Base-by-base conservation (phyloP, 2,113 vertebrate species). In the Psettodes erumei region DNA sequence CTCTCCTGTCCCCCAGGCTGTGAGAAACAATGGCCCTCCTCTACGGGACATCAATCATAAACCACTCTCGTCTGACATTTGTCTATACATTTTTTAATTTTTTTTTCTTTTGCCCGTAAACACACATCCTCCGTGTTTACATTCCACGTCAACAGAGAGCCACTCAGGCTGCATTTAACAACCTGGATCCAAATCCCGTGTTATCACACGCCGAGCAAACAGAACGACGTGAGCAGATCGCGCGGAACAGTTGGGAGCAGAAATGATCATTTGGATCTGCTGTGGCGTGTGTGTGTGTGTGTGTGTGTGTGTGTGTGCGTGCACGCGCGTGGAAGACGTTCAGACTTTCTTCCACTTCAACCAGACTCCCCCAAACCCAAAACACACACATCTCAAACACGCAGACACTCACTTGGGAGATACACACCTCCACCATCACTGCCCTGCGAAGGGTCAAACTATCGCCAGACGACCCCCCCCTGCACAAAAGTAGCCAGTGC, bases 11-110 rank as follows among this genome's bases (percentile, higher is more conserved):
- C 83, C 82, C 64, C 38, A 65, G 86, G 73, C 83, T 82, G 82
- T 42, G 79, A 76, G 86, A 90, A 89, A 91, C 91, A 92, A 91
- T 90, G 89, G 83, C 78, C 80, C 87, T 81, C 81, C 88, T 91
- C 86, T 53, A 50, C 78, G 72, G 87, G 85, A 85, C 91, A 90
- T 91, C 85, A 82, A 89, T 88, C 90, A 91, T 80, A 84, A 81
- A 84, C 84, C 86, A 88, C 88, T 91, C 79, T 89, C 64, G 28
- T 61, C 83, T 88, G 89, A 90, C 91, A 71, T 86, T 86, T 84
- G 84, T 91, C 90, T 86, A 85, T 91, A 89, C 83, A 73, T 90
- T 89, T 91, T 86, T 82, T 70, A 56, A 85, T 79, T 88, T 86
- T 75, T n/a, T n/a, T n/a, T n/a, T n/a, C n/a, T n/a, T n/a, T 38